Evolutionary conservation across 1,140 invertebrate species (phyloP).

Genomic region (Glossosoma conforme): DNA sequence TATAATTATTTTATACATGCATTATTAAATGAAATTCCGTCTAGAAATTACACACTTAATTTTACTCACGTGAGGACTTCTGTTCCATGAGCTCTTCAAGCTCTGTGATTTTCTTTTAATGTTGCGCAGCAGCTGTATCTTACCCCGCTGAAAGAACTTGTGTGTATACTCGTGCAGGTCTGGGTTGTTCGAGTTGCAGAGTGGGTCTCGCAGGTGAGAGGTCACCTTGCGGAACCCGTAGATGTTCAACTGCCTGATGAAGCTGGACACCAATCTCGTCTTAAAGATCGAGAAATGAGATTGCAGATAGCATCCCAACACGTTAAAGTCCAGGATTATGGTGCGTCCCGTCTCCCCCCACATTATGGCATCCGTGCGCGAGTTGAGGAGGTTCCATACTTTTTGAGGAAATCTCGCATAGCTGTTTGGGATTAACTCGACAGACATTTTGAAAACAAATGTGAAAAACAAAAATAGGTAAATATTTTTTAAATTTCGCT

Average conservation of each 20-base stretch:
- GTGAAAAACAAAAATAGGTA: not conserved
- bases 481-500: not conserved
- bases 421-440: conserved; percentile 44
- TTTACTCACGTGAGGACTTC: too few relatives aligned
- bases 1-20: too few relatives aligned
- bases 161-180: conserved; percentile 57
- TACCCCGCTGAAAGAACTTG: conserved; percentile 51
- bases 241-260: conserved; percentile 57
- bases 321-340: conserved; percentile 54
- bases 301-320: conserved; percentile 51
- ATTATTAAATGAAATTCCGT: too few relatives aligned
- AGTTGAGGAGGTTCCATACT: conserved; percentile 56
- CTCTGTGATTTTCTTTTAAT: conserved; percentile 52
- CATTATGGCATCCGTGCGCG: conserved; percentile 49
- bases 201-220: conserved; percentile 52
- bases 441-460: conserved; percentile 41
- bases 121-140: conserved; percentile 49
- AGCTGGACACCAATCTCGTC: conserved; percentile 57
- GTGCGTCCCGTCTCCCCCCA: conserved; percentile 52
- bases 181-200: conserved; percentile 51
- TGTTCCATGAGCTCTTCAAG: conserved; percentile 33
- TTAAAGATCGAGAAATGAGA: conserved; percentile 54
- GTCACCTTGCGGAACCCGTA: conserved; percentile 61
- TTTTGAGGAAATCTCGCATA: conserved; percentile 59
- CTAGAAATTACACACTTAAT: too few relatives aligned